phyloP scores from a whole-genome alignment of 2,113 vertebrate species.

The Rhinoderma darwinii region DNA sequence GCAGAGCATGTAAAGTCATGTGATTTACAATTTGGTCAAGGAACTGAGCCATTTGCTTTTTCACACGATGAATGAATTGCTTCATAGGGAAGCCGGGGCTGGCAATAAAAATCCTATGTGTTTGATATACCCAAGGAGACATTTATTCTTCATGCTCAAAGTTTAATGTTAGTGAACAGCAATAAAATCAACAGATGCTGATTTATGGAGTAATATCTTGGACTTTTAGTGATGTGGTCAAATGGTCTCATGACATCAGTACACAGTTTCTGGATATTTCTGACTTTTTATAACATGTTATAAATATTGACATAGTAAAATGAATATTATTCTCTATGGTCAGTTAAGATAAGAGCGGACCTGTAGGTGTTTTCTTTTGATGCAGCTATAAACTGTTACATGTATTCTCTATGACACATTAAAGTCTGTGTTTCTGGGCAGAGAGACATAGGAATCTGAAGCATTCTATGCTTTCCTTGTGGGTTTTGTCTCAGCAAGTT shows the following conservation, averaged over 20 bases:
- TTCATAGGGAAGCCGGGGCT: constrained; percentile 40
- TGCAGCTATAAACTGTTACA: not conserved
- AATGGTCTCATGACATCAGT: constrained; percentile 21
- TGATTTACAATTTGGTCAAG: constrained; percentile 17
- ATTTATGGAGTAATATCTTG: constrained; percentile 50
- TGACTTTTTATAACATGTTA: not conserved
- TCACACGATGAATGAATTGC: constrained; percentile 30
- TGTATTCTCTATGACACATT: not conserved
- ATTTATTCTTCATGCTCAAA: constrained; percentile 48
- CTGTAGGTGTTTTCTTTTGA: not conserved
- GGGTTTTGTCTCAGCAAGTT: constrained; percentile 55
- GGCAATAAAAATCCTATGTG: constrained; percentile 44
- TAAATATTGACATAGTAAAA: not conserved
- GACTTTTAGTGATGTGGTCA: constrained; percentile 35
- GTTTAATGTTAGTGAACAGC: constrained; percentile 52
- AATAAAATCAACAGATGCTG: constrained; percentile 46
- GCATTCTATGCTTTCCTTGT: constrained; percentile 47
- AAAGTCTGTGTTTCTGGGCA: not conserved
- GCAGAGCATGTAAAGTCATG: not conserved
- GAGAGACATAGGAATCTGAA: constrained; percentile 46
- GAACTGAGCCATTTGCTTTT: constrained; percentile 33
- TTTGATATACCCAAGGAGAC: constrained; percentile 57
- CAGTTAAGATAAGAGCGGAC: not conserved
- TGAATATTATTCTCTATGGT: not conserved
- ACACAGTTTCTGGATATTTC: not conserved